phyloP scores from a whole-genome alignment of 1,140 invertebrate genomes.

The Bombus pyrosoma region DNA sequence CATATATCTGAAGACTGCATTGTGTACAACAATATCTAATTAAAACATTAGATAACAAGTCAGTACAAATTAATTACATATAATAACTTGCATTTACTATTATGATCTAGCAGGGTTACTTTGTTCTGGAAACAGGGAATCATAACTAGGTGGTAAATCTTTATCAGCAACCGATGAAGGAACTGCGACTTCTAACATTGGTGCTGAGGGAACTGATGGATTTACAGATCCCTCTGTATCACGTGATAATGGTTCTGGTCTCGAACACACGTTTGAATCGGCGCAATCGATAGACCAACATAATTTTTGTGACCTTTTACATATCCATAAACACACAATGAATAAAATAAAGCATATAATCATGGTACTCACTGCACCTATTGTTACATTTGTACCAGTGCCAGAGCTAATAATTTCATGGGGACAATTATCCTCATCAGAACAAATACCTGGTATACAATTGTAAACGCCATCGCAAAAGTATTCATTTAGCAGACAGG shows the following conservation, averaged over 20 bases:
- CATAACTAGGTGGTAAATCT: slow-evolving; percentile 80
- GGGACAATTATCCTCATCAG: slow-evolving; percentile 68
- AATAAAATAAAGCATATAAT: slow-evolving; percentile 78
- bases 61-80: slow-evolving; percentile 26
- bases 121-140: slow-evolving; percentile 79
- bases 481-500: slow-evolving; percentile 73
- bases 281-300: slow-evolving; percentile 80
- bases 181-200: slow-evolving; percentile 76
- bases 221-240: slow-evolving; percentile 42
- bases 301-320: slow-evolving; percentile 74
- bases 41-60: slow-evolving; percentile 76
- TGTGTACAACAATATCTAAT: slow-evolving; percentile 68
- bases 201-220: slow-evolving; percentile 69
- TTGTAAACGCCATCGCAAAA: slow-evolving; percentile 77
- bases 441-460: slow-evolving; percentile 70
- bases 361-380: slow-evolving; percentile 77
- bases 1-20: slow-evolving; percentile 49
- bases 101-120: slow-evolving; percentile 67
- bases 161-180: slow-evolving; percentile 74
- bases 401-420: slow-evolving; percentile 64
- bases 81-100: slow-evolving; percentile 32
- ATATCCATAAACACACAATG: slow-evolving; percentile 77
- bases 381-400: slow-evolving; percentile 77
- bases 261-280: slow-evolving; percentile 64
- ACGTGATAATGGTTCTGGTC: slow-evolving; percentile 28